A percentile compares a stretch with the other conserved stretches of the same genome.
Evolutionary conservation across 2,113 vertebrate species (phyloP).

Genomic region (Colinus virginianus): DNA sequence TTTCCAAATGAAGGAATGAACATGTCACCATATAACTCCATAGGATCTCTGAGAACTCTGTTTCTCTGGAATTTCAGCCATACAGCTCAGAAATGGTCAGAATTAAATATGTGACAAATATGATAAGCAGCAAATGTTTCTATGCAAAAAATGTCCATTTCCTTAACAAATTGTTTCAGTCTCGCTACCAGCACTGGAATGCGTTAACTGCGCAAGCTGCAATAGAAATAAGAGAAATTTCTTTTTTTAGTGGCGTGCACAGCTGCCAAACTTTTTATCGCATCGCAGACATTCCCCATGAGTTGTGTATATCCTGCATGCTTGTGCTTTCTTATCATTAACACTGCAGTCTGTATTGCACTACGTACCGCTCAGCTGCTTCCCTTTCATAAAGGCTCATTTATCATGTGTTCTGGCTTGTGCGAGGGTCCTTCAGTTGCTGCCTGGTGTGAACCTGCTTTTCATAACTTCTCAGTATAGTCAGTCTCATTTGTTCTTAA

Average conservation of each 20-base stretch:
- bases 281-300: slow-evolving; percentile 38
- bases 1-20: not conserved
- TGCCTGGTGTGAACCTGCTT: not conserved
- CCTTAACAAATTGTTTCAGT: not conserved
- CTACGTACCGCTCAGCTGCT: slow-evolving; percentile 28
- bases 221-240: slow-evolving; percentile 27
- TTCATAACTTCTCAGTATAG: not conserved
- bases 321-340: slow-evolving; percentile 52
- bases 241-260: not conserved
- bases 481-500: slow-evolving; percentile 19
- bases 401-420: not conserved
- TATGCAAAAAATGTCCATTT: not conserved
- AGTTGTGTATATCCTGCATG: slow-evolving; percentile 32
- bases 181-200: slow-evolving; percentile 4
- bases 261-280: slow-evolving; percentile 56
- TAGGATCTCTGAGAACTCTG: not conserved
- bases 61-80: not conserved
- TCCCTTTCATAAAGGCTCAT: slow-evolving; percentile 7
- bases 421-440: not conserved
- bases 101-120: not conserved
- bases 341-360: not conserved
- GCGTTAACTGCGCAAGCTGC: slow-evolving; percentile 13
- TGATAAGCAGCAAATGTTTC: not conserved
- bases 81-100: not conserved
- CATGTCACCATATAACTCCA: not conserved